phyloP scores from a whole-genome alignment of 1,140 invertebrate species.

The Dendrolimus kikuchii region DNA sequence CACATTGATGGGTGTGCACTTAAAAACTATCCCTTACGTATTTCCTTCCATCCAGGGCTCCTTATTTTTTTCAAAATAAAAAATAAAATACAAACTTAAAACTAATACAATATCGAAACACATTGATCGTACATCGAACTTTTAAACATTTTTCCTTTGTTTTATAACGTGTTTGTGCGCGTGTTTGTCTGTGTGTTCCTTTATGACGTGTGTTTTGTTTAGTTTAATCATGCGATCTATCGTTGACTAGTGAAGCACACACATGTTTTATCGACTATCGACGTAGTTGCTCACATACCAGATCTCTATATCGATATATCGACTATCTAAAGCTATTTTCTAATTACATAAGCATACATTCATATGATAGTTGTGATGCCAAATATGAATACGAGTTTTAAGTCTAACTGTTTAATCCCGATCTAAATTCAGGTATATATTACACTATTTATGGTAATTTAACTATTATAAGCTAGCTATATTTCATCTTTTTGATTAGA shows the following conservation, averaged over 20 bases:
- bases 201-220: constrained; percentile 32
- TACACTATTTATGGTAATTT: no score
- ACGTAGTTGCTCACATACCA: constrained; percentile 68
- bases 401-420: no score
- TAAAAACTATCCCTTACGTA: constrained; percentile 42
- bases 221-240: constrained; percentile 45
- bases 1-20: constrained; percentile 70
- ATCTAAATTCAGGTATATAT: no score
- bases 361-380: no score
- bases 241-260: constrained; percentile 49
- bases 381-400: no score
- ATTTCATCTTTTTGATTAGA: no score
- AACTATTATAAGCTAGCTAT: no score
- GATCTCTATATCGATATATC: constrained; percentile 27
- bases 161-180: constrained; percentile 14
- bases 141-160: constrained; percentile 13
- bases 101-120: constrained; percentile 37
- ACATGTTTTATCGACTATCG: constrained; percentile 26
- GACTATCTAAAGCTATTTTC: constrained; percentile 10
- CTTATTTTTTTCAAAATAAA: constrained; percentile 33
- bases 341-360: constrained; percentile 21
- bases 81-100: constrained; percentile 33
- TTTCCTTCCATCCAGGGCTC: constrained; percentile 61
- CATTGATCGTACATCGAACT: constrained; percentile 37
- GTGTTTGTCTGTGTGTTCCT: constrained; percentile 37